These are phyloP conservation scores for Rutilus rutilus DNA, from an alignment of 2,113 vertebrate species.

Conservation along the genomic window DNA sequence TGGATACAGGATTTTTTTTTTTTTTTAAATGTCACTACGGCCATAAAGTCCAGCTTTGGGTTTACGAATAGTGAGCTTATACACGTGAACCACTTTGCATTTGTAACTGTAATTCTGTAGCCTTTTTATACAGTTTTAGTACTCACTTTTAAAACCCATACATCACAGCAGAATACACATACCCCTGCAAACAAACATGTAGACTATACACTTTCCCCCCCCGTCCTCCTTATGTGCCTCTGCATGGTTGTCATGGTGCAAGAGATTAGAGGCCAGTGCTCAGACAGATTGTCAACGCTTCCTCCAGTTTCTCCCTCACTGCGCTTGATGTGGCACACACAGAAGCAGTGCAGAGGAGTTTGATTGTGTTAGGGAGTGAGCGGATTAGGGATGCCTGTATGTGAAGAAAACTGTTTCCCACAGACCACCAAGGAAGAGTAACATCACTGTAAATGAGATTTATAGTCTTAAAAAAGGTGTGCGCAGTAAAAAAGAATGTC, in stretches of 20 bases:
- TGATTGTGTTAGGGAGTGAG: constrained; percentile 58
- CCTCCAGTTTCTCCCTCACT: constrained; percentile 44
- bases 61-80: not conserved
- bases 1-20: not conserved
- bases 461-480: not conserved
- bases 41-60: not conserved
- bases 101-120: not conserved
- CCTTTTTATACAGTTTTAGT: not conserved
- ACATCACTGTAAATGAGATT: constrained; percentile 1
- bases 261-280: constrained; percentile 56
- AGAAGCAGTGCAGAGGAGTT: constrained; percentile 45
- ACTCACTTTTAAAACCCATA: not conserved
- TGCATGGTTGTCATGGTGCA: constrained; percentile 57
- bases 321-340: constrained; percentile 58
- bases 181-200: constrained; percentile 25
- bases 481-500: not conserved
- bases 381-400: constrained; percentile 50
- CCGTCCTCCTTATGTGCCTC: not conserved
- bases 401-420: constrained; percentile 43
- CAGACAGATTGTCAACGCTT: constrained; percentile 51
- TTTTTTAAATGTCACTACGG: not conserved
- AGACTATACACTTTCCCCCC: not conserved
- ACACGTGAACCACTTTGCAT: not conserved
- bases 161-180: constrained; percentile 15
- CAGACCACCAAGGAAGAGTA: constrained; percentile 16